These are phyloP conservation scores for Rhagologus leucostigma DNA, from an alignment of 2,113 vertebrate genomes.

Conservation along the genomic window DNA sequence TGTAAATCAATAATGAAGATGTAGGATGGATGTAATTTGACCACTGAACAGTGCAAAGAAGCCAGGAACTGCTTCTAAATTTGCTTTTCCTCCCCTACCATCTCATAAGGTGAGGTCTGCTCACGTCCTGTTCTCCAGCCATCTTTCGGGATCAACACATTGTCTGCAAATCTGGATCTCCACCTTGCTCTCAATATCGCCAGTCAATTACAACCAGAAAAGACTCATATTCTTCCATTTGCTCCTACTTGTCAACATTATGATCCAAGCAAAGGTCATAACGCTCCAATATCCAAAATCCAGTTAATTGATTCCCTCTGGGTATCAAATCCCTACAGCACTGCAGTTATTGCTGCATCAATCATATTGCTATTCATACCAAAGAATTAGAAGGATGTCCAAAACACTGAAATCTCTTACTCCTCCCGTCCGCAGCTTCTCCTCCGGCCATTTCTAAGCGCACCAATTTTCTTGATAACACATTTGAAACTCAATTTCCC, in stretches of 20 bases:
- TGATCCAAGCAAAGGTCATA: constrained; percentile 49
- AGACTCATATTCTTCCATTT: neutral
- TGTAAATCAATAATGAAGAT: neutral
- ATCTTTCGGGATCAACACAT: neutral
- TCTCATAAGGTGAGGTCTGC: neutral
- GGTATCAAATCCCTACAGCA: constrained; percentile 43
- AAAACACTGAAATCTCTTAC: constrained; percentile 32
- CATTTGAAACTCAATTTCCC: constrained; percentile 44
- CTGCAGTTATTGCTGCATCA: constrained; percentile 52
- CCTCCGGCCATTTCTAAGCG: constrained; percentile 18
- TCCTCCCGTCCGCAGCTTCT: neutral
- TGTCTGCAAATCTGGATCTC: neutral
- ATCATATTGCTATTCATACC: constrained; percentile 58
- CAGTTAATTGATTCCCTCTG: constrained; percentile 61
- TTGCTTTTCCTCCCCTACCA: neutral
- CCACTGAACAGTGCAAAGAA: neutral
- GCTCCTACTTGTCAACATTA: neutral
- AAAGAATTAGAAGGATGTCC: constrained; percentile 37
- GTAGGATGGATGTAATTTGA: neutral
- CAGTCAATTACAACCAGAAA: neutral
- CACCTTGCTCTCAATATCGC: neutral
- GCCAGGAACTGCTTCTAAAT: neutral
- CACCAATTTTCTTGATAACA: constrained; percentile 45
- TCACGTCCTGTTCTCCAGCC: neutral
- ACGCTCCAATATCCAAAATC: constrained; percentile 52